Evolutionary conservation across 2,888 invertebrate species (phyloP), one percentile per base, ranked within the genome.

Genomic region (Augochlorella aurata): DNA sequence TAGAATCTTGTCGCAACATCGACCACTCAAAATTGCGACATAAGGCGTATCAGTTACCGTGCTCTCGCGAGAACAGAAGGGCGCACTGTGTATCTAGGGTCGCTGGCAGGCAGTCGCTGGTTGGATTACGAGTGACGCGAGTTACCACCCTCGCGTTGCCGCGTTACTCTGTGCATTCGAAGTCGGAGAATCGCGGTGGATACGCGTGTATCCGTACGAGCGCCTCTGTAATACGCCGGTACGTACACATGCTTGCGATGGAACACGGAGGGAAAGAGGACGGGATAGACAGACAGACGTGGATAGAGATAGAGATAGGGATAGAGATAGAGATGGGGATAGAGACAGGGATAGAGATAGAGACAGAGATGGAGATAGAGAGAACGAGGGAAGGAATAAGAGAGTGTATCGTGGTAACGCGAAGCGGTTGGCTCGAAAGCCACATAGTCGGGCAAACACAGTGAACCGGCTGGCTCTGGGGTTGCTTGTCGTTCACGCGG

Each of bases 341-440:
- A 16, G 16, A 63, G 38, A 18, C 1, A 29, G 16, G 14, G 50
- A 50, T 5, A 50, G 18, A 18, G 50, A 18, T 3, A 4, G 7
- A n/a, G 50, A 16, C 1, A 18, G 16, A 18, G 18, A 50, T 16
- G 0, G 50, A 16, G 50, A 18, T 9, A 10, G 18, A 8, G 29
- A 16, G 61, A 5, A 3, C 7, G 50, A 16, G 61, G 9, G 38
- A 29, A 10, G 9, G 63, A 21, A 72, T 38, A 74, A 67, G 66
- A 72, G 77, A 52, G 77, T 49, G 71, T 80, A 74, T 85, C 82
- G 79, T 49, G 80, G 85, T 85, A 83, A 83, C 80, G 77, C 82
- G 77, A 72, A 76, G 83, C 74, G 87, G 87, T 88, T 87, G 29
- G 77, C 87, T 85, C 78, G 83, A 81, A 81, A 87, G 88, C 87